Base-by-base conservation (phyloP, 2,113 vertebrate genomes). In the Polyodon spathula region DNA sequence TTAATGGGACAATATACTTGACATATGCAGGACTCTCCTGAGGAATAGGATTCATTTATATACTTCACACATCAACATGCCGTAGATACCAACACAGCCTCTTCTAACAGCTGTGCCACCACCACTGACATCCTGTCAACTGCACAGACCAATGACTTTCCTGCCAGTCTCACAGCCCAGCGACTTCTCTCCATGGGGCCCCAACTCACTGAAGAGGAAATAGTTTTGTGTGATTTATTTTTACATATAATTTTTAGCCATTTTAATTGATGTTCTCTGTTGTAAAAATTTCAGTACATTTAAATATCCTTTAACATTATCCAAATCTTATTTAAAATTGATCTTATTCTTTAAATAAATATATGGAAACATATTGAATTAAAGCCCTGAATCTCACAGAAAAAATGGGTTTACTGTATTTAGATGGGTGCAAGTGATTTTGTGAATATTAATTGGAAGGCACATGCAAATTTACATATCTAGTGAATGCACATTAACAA, bases 1-100 rank as follows among this genome's bases (percentile, higher is more conserved):
- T 92, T 92, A 92, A 92, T 90, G 90, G 90, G 87, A 91, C 87
- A 87, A 91, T 91, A 91, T 92, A 89, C 77, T 84, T 92, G 89
- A 93, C 90, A 92, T 92, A 93, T 92, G 90, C 86, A 88, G 75
- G 82, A 73, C 80, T 90, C 90, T 91, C 90, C 77, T 84, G 90
- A 91, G 91, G 79, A 88, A 87, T 80, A 83, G 84, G 78, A 84
- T 86, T 88, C 87, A 86, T 88, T 88, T 90, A 86, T 90, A 81
- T 81, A 84, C 85, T 88, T 89, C 82, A 77, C 85, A 87, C 85
- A 79, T 85, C 83, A 86, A 85, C 87, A 87, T 86, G 85, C 81
- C 81, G 81, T 79, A 87, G 90, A 92, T 91, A 90, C 88, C 90
- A 81, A 81, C 77, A 84, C 86, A 88, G 84, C 64, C 80, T 81